Conservation (phyloP, 2,797 vertebrate species). For the Gobio occitaniae region DNA sequence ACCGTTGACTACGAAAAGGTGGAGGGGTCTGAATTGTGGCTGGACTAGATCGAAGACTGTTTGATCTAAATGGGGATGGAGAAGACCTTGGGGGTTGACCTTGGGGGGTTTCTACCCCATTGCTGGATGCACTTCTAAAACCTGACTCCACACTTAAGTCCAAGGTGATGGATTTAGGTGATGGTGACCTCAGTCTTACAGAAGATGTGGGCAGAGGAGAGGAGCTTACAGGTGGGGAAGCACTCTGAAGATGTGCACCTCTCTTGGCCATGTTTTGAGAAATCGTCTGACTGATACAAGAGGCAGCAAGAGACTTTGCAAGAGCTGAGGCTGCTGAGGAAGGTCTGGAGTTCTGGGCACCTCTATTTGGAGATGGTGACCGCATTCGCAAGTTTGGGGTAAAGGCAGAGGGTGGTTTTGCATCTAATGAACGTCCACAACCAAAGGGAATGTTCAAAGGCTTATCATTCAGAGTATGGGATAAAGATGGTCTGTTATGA, state of each 20-base stretch:
- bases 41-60: conserved; percentile 52
- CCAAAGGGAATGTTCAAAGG: background rate
- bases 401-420: conserved; percentile 61
- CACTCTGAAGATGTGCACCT: conserved; percentile 58
- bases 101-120: conserved; percentile 37
- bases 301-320: conserved; percentile 83
- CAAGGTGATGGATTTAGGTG: conserved; percentile 61
- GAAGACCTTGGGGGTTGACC: conserved; percentile 57
- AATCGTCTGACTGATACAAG: conserved; percentile 87
- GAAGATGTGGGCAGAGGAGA: conserved; percentile 56
- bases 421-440: conserved; percentile 29
- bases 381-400: conserved; percentile 51
- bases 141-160: conserved; percentile 47
- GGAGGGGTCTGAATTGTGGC: conserved; percentile 53
- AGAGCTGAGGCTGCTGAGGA: conserved; percentile 73
- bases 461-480: conserved; percentile 48
- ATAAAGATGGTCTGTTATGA: background rate
- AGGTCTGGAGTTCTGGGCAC: conserved; percentile 57
- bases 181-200: conserved; percentile 66
- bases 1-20: conserved; percentile 51
- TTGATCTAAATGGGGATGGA: conserved; percentile 57
- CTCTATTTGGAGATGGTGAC: conserved; percentile 56
- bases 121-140: conserved; percentile 1
- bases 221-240: conserved; percentile 28
- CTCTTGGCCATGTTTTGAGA: conserved; percentile 82